Evolutionary conservation across 2,888 invertebrate species (phyloP).

Genomic region (Sisyra terminalis): DNA sequence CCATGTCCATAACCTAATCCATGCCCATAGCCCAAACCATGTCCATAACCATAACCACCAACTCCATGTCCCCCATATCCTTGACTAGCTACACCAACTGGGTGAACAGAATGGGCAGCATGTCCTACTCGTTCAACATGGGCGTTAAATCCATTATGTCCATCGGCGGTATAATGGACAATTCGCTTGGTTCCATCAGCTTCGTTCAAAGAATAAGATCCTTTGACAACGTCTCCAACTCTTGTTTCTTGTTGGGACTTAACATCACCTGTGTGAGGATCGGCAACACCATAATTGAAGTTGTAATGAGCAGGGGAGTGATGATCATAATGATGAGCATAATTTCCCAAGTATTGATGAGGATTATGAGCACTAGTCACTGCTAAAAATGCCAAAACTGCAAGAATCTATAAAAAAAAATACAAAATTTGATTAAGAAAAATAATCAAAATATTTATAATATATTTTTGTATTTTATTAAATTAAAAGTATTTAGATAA

Average conservation of each 20-base stretch:
- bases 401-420: background rate
- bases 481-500: too few relatives aligned
- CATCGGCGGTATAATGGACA: constrained; percentile 25
- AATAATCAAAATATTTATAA: background rate
- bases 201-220: constrained; percentile 25
- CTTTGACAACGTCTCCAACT: constrained; percentile 33
- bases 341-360: background rate
- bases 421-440: background rate
- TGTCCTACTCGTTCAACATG: constrained; percentile 20
- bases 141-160: constrained; percentile 24
- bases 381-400: background rate
- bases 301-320: constrained; percentile 27
- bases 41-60: background rate
- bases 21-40: background rate
- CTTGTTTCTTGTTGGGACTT: constrained; percentile 35
- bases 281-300: constrained; percentile 32
- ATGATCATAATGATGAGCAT: constrained; percentile 4
- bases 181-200: constrained; percentile 25
- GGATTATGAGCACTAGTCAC: constrained; percentile 9
- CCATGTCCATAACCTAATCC: background rate
- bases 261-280: constrained; percentile 34
- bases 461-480: too few relatives aligned
- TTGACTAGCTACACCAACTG: background rate
- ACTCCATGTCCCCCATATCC: background rate
- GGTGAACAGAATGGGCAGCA: constrained; percentile 9